Conservation (phyloP, 2,113 vertebrate species). For the Myotis davidii region DNA sequence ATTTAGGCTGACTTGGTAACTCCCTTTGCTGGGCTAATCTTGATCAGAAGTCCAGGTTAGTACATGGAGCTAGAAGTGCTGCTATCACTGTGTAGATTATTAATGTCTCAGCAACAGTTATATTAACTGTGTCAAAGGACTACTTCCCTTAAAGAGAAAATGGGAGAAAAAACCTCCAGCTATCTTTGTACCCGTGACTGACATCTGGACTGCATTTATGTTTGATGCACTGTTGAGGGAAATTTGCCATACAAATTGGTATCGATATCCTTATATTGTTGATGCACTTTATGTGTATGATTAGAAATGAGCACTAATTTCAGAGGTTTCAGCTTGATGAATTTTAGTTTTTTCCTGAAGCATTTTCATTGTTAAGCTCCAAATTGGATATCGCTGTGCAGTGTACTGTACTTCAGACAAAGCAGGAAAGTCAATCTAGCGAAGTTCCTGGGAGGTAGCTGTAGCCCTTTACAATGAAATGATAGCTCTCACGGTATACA, state of each 20-base stretch:
- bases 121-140: constrained; percentile 82
- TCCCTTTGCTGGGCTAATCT: constrained; percentile 83
- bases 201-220: constrained; percentile 81
- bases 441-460: constrained; percentile 76
- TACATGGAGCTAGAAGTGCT: constrained; percentile 83
- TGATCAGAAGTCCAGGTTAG: constrained; percentile 84
- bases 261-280: constrained; percentile 79
- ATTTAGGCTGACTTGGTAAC: constrained; percentile 82
- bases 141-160: constrained; percentile 79
- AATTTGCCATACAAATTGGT: constrained; percentile 83
- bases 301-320: constrained; percentile 84
- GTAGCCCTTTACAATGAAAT: constrained; percentile 73
- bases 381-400: constrained; percentile 65
- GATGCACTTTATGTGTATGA: constrained; percentile 87
- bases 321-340: constrained; percentile 82
- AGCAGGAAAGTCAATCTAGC: constrained; percentile 66
- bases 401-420: constrained; percentile 67
- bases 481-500: constrained; percentile 67
- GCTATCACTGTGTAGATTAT: constrained; percentile 82
- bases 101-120: constrained; percentile 84
- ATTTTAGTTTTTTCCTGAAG: constrained; percentile 80
- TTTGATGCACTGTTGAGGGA: constrained; percentile 83
- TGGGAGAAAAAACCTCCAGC: neutral
- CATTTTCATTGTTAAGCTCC: constrained; percentile 78
- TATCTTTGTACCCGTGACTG: constrained; percentile 81